These are phyloP conservation scores for Heliconius eleuchia DNA, from an alignment of 1,140 invertebrate genomes.

Conservation along the genomic window DNA sequence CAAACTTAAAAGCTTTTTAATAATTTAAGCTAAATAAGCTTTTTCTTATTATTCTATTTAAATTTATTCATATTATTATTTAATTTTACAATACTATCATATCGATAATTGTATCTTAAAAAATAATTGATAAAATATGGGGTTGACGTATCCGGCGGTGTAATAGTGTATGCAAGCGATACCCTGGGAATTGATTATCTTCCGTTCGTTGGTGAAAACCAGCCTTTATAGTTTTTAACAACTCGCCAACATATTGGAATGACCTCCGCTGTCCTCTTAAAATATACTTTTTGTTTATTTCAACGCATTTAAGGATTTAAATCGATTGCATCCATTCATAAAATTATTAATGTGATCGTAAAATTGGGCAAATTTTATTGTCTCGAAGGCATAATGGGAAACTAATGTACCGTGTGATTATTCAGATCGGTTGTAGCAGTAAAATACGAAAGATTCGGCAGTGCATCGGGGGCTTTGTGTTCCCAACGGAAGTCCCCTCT, in stretches of 20 bases:
- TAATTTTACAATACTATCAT: background rate
- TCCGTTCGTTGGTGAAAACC: slow-evolving; percentile 51
- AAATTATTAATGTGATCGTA: slow-evolving; percentile 82
- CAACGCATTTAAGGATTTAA: slow-evolving; percentile 69
- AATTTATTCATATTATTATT: background rate
- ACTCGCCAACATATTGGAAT: slow-evolving; percentile 56
- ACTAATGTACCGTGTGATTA: slow-evolving; percentile 82
- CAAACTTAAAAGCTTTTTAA: too few relatives aligned
- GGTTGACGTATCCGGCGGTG: slow-evolving; percentile 58
- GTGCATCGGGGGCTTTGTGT: slow-evolving; percentile 49
- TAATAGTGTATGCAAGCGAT: slow-evolving; percentile 58
- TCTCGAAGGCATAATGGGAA: slow-evolving; percentile 81
- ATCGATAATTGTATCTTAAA: slow-evolving; percentile 4
- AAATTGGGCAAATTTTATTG: slow-evolving; percentile 81
- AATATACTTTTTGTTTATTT: slow-evolving; percentile 67
- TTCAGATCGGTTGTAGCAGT: slow-evolving; percentile 78
- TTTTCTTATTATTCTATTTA: background rate
- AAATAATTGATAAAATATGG: slow-evolving; percentile 17
- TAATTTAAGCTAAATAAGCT: too few relatives aligned
- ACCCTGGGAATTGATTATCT: slow-evolving; percentile 69
- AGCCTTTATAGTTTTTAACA: slow-evolving; percentile 63
- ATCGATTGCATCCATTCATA: slow-evolving; percentile 79
- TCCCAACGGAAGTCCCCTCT: slow-evolving; percentile 73
- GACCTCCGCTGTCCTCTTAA: slow-evolving; percentile 59
- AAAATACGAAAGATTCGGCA: slow-evolving; percentile 68